Percentiles rank a stretch among this genome's conserved stretches.
Conservation (phyloP, 2,113 vertebrate species). For the Gadus chalcogrammus region DNA sequence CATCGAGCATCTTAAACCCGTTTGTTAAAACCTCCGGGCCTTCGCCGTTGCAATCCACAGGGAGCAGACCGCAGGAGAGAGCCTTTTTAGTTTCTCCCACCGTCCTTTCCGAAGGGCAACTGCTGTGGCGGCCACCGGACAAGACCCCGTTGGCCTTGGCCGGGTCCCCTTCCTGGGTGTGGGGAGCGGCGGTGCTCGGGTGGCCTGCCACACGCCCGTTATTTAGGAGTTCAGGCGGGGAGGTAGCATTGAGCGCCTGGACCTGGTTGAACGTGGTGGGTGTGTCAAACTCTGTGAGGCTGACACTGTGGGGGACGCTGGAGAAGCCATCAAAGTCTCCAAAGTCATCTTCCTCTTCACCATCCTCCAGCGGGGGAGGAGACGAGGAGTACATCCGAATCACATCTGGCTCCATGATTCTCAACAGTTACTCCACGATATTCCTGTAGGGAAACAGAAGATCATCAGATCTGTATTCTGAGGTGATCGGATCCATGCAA, state of each 20-base stretch:
- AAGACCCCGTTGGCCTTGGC: slow-evolving; percentile 68
- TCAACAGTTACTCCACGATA: slow-evolving; percentile 55
- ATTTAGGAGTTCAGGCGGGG: slow-evolving; percentile 74
- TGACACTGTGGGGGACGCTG: slow-evolving; percentile 79
- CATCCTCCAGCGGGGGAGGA: slow-evolving; percentile 92
- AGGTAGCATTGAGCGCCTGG: slow-evolving; percentile 64
- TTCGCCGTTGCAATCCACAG: slow-evolving; percentile 76
- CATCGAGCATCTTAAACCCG: slow-evolving; percentile 77
- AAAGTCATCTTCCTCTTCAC: slow-evolving; percentile 90
- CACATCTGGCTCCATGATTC: slow-evolving; percentile 93
- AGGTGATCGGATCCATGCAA: not conserved
- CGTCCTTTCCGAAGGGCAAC: slow-evolving; percentile 62
- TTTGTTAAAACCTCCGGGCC: slow-evolving; percentile 85
- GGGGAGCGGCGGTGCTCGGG: slow-evolving; percentile 61
- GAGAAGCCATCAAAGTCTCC: slow-evolving; percentile 93
- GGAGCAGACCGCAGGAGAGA: slow-evolving; percentile 39
- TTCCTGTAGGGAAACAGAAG: slow-evolving; percentile 64
- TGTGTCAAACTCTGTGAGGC: slow-evolving; percentile 88
- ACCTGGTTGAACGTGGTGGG: slow-evolving; percentile 74
- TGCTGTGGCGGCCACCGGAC: slow-evolving; percentile 70
- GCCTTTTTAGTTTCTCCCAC: slow-evolving; percentile 49
- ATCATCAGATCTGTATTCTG: not conserved
- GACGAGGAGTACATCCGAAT: slow-evolving; percentile 96
- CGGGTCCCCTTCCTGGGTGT: slow-evolving; percentile 61
- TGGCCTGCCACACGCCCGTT: slow-evolving; percentile 66